phyloP scores from a whole-genome alignment of 2,888 invertebrate species.

The Rhogogaster chlorosoma region DNA sequence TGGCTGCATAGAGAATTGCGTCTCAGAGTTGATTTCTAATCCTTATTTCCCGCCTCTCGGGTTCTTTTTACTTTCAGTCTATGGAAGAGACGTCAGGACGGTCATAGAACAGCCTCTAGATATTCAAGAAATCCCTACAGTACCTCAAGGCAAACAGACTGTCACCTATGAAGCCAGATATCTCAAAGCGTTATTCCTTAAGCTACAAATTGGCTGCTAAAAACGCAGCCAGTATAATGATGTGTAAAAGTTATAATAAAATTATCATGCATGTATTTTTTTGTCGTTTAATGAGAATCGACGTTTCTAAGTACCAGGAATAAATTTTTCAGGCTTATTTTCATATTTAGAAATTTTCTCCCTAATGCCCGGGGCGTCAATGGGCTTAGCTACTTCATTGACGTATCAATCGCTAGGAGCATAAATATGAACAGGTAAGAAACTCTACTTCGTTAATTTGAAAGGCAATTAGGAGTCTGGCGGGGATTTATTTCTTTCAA shows the following conservation, averaged over 20 bases:
- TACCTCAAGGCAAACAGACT: conserved; percentile 89
- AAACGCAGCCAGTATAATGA: background rate
- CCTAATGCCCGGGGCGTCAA: background rate
- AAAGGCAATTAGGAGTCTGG: background rate
- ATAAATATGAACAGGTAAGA: background rate
- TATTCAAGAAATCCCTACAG: conserved; percentile 83
- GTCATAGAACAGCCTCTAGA: conserved; percentile 91
- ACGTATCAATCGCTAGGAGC: background rate
- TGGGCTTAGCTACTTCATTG: background rate
- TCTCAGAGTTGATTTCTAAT: background rate
- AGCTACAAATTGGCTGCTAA: conserved; percentile 80
- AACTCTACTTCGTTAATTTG: background rate
- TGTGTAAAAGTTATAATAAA: conserved; percentile 8
- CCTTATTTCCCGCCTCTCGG: background rate
- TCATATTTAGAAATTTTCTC: background rate
- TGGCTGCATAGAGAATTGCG: too few species aligned
- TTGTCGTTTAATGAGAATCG: background rate
- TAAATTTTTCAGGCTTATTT: background rate
- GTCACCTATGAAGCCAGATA: conserved; percentile 94
- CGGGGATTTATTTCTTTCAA: background rate
- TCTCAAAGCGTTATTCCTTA: conserved; percentile 89
- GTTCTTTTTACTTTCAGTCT: conserved; percentile 80
- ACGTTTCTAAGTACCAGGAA: background rate
- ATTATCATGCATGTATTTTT: background rate
- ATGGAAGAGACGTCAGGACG: conserved; percentile 91